These are phyloP conservation scores for Clarias platycephalus DNA, from an alignment of 2,797 vertebrate species.

Conservation along the genomic window DNA sequence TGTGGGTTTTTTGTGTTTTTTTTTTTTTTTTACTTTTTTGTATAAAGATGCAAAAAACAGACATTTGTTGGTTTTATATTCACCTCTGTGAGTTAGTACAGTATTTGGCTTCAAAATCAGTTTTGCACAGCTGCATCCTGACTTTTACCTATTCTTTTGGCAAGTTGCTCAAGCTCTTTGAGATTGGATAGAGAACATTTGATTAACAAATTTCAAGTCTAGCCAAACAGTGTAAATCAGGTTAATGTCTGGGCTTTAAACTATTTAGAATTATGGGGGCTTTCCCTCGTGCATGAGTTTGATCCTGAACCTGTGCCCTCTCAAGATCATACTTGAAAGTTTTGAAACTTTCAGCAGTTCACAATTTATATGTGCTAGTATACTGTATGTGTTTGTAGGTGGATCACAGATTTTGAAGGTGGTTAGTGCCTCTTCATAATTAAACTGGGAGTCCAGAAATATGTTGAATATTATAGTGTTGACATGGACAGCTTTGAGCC, in stretches of 20 bases:
- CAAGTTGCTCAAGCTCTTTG: background rate
- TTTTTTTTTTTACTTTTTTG: background rate
- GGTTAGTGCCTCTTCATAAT: too few species aligned
- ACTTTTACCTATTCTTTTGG: background rate
- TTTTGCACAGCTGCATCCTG: background rate
- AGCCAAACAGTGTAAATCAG: background rate
- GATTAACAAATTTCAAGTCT: background rate
- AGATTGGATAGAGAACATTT: background rate
- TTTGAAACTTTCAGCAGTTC: too few species aligned
- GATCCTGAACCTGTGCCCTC: too few species aligned
- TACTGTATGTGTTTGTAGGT: too few species aligned
- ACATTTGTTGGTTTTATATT: background rate
- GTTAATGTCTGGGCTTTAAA: background rate
- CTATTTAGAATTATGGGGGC: too few species aligned
- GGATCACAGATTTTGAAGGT: too few species aligned
- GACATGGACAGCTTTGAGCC: too few species aligned
- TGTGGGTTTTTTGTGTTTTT: background rate
- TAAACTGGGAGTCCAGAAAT: too few species aligned
- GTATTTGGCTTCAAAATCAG: background rate
- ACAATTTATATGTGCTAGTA: too few species aligned
- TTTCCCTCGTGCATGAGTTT: too few species aligned
- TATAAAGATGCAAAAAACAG: background rate
- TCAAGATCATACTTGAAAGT: too few species aligned
- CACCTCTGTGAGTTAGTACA: background rate
- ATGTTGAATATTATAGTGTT: too few species aligned